A percentile compares a stretch with the other conserved stretches of the same genome.
Conservation (phyloP, 2,888 invertebrate species). For the Lasius fuliginosus region DNA sequence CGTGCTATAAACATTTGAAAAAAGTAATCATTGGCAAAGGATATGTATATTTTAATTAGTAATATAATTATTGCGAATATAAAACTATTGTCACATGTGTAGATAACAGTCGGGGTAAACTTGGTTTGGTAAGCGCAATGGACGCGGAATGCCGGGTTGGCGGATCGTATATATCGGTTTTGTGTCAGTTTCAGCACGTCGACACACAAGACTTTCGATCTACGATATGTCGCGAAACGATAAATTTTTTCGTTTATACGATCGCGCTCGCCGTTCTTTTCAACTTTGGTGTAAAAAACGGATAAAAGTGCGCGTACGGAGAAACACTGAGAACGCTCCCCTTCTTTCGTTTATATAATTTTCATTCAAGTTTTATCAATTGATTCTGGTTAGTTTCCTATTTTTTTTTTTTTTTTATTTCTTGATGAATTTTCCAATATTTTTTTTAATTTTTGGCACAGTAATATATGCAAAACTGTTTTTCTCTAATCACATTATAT, state of each 20-base stretch:
- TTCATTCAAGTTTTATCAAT: conserved; percentile 31
- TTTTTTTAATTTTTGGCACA: neutral
- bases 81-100: conserved; percentile 28
- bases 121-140: conserved; percentile 7
- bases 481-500: neutral
- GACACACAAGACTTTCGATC: conserved; percentile 66
- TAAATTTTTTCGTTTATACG: conserved; percentile 72
- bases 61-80: conserved; percentile 34
- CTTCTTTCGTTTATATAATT: conserved; percentile 1
- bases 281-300: conserved; percentile 16
- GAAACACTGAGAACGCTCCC: neutral
- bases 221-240: conserved; percentile 72
- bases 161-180: conserved; percentile 67
- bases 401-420: neutral
- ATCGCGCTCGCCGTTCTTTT: conserved; percentile 21
- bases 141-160: conserved; percentile 22
- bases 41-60: conserved; percentile 20
- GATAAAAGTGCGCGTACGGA: neutral
- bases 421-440: neutral
- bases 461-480: neutral
- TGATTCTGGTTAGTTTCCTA: neutral
- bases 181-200: conserved; percentile 74
- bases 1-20: no score
- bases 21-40: neutral
- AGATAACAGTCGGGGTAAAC: conserved; percentile 12